phyloP scores from a whole-genome alignment of 1,140 invertebrate species.

The Musca vetustissima region DNA sequence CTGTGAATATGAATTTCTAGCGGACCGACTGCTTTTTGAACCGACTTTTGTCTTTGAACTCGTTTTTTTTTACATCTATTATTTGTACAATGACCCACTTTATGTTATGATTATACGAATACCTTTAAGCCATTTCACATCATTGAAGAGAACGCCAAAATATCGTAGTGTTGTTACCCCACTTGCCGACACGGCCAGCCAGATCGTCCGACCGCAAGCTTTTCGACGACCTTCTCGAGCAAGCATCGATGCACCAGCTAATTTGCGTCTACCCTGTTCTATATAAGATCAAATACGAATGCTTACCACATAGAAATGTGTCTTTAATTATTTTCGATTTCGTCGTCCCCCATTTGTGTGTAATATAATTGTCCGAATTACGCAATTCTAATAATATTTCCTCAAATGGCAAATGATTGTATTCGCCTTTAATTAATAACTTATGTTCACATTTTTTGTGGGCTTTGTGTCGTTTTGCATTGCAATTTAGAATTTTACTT shows the following conservation, averaged over 20 bases:
- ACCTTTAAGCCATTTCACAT: slow-evolving; percentile 4
- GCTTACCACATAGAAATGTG: background rate
- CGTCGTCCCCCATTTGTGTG: background rate
- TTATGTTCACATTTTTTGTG: too few relatives aligned
- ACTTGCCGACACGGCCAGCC: background rate
- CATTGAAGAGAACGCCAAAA: background rate
- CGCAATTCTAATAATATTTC: slow-evolving; percentile 3
- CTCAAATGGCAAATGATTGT: too few relatives aligned
- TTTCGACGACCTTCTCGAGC: slow-evolving; percentile 2
- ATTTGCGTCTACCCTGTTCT: background rate
- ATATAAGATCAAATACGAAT: background rate
- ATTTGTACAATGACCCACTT: slow-evolving; percentile 22
- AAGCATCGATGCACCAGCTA: background rate
- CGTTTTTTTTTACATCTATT: slow-evolving; percentile 24
- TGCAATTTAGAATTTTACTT: too few relatives aligned
- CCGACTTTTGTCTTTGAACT: slow-evolving; percentile 12
- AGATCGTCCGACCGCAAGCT: background rate
- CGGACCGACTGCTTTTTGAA: background rate
- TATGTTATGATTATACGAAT: slow-evolving; percentile 5
- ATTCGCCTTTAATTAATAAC: too few relatives aligned
- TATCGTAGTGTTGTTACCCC: background rate
- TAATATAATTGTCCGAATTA: slow-evolving; percentile 8
- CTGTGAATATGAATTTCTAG: background rate
- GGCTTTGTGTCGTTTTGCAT: too few relatives aligned
- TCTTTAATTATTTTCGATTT: background rate